These are phyloP conservation scores for Clamator glandarius DNA, from an alignment of 2,797 vertebrate genomes.

Conservation along the genomic window DNA sequence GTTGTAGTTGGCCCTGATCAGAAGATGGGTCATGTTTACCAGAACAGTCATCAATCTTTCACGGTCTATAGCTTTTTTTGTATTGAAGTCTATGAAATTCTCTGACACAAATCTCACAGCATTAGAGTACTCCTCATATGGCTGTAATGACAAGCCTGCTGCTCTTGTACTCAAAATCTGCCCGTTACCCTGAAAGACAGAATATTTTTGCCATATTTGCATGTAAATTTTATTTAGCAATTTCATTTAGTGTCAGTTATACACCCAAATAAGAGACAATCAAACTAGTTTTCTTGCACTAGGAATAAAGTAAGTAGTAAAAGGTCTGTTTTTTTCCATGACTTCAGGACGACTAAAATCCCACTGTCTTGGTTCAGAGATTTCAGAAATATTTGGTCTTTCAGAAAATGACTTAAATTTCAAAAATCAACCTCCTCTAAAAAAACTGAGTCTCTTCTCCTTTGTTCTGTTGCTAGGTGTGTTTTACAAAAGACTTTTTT, in stretches of 20 bases:
- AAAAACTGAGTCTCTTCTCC: not conserved
- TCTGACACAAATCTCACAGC: conserved; percentile 78
- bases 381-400: not conserved
- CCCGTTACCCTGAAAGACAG: conserved; percentile 82
- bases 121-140: conserved; percentile 78
- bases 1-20: conserved; percentile 85
- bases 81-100: conserved; percentile 80
- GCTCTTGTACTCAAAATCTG: conserved; percentile 76
- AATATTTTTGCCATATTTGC: not conserved
- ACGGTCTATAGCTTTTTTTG: conserved; percentile 75
- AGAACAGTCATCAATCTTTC: conserved; percentile 89
- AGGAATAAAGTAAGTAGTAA: not conserved
- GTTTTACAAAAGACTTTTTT: not conserved
- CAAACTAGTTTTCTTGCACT: not conserved
- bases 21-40: conserved; percentile 82
- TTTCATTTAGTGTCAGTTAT: not conserved
- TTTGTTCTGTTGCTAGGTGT: not conserved
- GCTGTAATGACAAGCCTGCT: conserved; percentile 76
- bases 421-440: not conserved
- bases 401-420: not conserved
- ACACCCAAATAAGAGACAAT: not conserved
- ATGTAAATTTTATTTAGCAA: not conserved
- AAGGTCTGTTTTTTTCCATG: not conserved
- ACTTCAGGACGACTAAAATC: not conserved
- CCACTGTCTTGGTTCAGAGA: not conserved